These are phyloP conservation scores for Cassiopea xamachana DNA, from an alignment of 30 jellyfish, hydroid and myxozoan species.

Conservation along the genomic window DNA sequence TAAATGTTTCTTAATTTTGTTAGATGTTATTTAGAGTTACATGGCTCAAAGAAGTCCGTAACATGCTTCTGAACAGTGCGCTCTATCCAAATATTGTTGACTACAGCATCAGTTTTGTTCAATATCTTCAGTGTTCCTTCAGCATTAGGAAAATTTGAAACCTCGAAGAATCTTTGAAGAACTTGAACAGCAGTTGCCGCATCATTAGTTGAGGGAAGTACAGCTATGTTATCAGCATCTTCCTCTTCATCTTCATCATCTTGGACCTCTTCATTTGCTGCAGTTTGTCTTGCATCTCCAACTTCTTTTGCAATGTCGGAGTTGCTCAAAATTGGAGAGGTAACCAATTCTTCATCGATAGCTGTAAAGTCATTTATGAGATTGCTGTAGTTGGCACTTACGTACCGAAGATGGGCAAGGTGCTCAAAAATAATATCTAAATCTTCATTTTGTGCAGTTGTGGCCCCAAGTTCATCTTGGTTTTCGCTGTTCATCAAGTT, in stretches of 20 bases:
- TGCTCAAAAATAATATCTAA: not conserved
- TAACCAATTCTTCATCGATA: slow-evolving; percentile 33
- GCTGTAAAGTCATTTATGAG: slow-evolving; percentile 20
- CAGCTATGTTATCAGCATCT: slow-evolving; percentile 9
- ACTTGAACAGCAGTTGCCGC: slow-evolving; percentile 34
- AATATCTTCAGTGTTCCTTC: slow-evolving; percentile 39
- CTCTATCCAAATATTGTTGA: slow-evolving; percentile 25
- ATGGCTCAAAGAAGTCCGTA: slow-evolving; percentile 28
- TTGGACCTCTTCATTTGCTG: slow-evolving; percentile 9
- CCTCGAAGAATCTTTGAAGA: slow-evolving; percentile 6
- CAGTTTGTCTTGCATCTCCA: slow-evolving; percentile 4
- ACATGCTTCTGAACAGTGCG: slow-evolving; percentile 16
- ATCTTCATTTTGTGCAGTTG: slow-evolving; percentile 16
- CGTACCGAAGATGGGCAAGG: slow-evolving; percentile 7
- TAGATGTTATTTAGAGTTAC: not conserved
- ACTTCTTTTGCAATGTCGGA: slow-evolving; percentile 37
- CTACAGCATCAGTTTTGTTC: slow-evolving; percentile 28
- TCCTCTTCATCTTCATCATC: slow-evolving; percentile 8
- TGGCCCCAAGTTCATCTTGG: not conserved
- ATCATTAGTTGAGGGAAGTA: slow-evolving; percentile 34
- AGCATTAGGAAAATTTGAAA: slow-evolving; percentile 26
- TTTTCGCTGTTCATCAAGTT: not conserved
- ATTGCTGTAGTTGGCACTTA: not conserved
- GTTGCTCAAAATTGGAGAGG: slow-evolving; percentile 26
- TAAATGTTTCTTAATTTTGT: not conserved